Evolutionary conservation across 2,113 vertebrate genomes (phyloP), one percentile per base, ranked within the genome.

Genomic region (Ciconia maguari): DNA sequence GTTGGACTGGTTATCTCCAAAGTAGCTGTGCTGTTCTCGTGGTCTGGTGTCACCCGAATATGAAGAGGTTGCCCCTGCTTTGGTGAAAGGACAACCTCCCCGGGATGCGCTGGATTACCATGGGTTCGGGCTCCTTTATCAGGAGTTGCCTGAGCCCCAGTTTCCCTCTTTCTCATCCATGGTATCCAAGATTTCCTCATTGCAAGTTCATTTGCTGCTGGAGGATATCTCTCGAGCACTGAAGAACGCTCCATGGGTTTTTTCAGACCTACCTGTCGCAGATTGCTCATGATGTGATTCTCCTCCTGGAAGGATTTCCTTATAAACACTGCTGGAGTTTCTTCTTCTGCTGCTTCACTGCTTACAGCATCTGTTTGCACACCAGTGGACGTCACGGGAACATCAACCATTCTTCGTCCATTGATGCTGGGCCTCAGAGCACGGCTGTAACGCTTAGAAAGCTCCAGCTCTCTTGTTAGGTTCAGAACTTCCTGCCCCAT

Each of bases 271-370:
- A 98, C 98, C 51, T 99, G 99, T 10, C 99, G 98, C 75, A 99
- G 98, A 82, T 99, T 99, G 93, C 98, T 99, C 99, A 99, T 99
- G 10, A 99, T 98, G 48, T 99, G 99, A 91, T 99, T 99, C 86
- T 99, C 99, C 87, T 99, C 99, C 68, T 98, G 99, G 82, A 99
- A 99, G 5, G 99, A 99, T 70, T 99, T 99, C 55, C 98, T 98
- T 77, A 99, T 99, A 60, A 99, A 99, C 8, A 99, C 99, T 1
- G 99, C 99, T 1, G 99, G 97, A 1, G 99, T 99, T 75, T 99
- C 99, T 8, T 99, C 99, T 90, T 99, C 99, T 6, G 95, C 97
- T 0, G 96, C 72, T 46, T 98, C 98, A 7, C 64, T 96, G 68
- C 83, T 94, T 2, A 98, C 57, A 8, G 70, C 92, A 22, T 99